phyloP scores from a whole-genome alignment of 2,113 vertebrate genomes.

The Leptodactylus fuscus region DNA sequence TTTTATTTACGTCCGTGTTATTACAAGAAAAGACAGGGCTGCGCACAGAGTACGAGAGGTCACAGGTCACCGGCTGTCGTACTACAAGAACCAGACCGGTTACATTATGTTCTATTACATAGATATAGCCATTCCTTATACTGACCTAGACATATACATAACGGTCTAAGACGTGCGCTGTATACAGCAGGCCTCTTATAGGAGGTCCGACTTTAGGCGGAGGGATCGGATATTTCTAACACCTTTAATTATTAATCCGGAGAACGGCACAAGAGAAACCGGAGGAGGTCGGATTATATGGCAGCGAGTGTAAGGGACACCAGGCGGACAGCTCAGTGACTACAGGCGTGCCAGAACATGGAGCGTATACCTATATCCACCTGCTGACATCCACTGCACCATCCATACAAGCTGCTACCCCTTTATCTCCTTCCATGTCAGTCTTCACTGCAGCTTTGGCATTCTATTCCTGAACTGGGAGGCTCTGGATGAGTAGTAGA shows the following conservation, averaged over 20 bases:
- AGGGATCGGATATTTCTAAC: not conserved
- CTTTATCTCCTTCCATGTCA: too few species aligned
- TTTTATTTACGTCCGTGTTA: constrained; percentile 2
- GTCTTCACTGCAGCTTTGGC: not conserved
- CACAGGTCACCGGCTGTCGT: not conserved
- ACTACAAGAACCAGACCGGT: not conserved
- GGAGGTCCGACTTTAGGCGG: too few species aligned
- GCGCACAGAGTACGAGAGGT: not conserved
- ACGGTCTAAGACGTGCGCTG: too few species aligned
- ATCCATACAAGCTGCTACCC: not conserved
- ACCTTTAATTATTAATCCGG: constrained; percentile 33
- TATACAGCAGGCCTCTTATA: too few species aligned
- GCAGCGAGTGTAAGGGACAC: constrained; percentile 2
- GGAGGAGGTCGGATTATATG: constrained; percentile 11
- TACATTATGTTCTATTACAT: too few species aligned
- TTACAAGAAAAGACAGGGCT: not conserved
- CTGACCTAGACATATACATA: too few species aligned
- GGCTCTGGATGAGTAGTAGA: not conserved
- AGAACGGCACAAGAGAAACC: constrained; percentile 20
- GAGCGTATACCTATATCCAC: not conserved
- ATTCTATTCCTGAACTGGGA: not conserved
- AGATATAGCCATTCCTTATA: too few species aligned
- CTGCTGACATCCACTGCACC: not conserved
- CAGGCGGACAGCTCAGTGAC: too few species aligned
- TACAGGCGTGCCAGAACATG: too few species aligned